These are phyloP conservation scores for Desoria tigrina DNA, from an alignment of 2,888 invertebrate genomes.

Conservation along the genomic window DNA sequence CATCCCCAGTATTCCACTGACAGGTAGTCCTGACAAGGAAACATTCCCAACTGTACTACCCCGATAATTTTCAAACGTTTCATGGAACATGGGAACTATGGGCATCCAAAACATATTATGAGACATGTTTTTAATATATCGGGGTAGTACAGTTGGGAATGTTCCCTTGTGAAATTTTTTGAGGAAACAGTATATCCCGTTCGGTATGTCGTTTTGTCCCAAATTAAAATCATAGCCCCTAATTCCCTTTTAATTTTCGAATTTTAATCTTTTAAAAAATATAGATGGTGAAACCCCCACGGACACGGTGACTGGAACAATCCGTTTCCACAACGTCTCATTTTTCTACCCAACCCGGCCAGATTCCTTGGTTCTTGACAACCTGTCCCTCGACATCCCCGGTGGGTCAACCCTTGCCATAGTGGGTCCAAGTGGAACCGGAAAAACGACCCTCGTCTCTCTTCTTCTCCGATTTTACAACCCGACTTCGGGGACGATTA, in stretches of 20 bases:
- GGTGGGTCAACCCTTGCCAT: slow-evolving; percentile 75
- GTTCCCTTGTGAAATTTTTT: too few species aligned
- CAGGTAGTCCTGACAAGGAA: slow-evolving; percentile 62
- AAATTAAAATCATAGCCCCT: too few species aligned
- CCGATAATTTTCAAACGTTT: too few species aligned
- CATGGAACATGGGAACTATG: too few species aligned
- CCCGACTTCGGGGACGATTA: slow-evolving; percentile 69
- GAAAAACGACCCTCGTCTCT: slow-evolving; percentile 87
- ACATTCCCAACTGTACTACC: too few species aligned
- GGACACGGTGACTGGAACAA: slow-evolving; percentile 66
- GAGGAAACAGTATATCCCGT: too few species aligned
- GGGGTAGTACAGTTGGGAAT: too few species aligned
- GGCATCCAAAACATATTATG: too few species aligned
- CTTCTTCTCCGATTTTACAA: slow-evolving; percentile 85
- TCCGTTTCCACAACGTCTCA: slow-evolving; percentile 71
- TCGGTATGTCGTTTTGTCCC: too few species aligned
- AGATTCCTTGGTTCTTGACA: slow-evolving; percentile 64
- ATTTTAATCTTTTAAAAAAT: too few species aligned
- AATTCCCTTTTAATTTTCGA: too few species aligned
- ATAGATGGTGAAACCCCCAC: slow-evolving; percentile 66
- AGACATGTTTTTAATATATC: too few species aligned
- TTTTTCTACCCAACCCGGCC: slow-evolving; percentile 72
- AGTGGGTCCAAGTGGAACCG: slow-evolving; percentile 78
- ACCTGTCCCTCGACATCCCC: slow-evolving; percentile 67
- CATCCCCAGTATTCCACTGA: slow-evolving; percentile 72